Percentiles rank a stretch among this genome's conserved stretches.
phyloP scores from a whole-genome alignment of 1,140 invertebrate species.

The Drosophila paulistorum region DNA sequence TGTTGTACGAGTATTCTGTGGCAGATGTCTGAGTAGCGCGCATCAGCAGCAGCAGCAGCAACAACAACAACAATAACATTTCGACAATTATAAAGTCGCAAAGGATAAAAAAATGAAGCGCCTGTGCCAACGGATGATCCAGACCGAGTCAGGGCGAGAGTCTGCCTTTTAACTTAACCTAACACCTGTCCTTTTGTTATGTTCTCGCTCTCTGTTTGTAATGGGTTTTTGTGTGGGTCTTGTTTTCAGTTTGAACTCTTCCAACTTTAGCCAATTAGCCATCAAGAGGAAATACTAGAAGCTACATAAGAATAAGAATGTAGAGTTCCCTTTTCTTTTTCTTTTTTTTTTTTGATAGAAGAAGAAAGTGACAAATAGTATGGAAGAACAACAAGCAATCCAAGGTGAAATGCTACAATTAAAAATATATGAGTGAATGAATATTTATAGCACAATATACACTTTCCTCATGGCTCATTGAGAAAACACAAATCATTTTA shows the following conservation, averaged over 20 bases:
- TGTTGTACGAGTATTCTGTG: slow-evolving; percentile 8
- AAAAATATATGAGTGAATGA: background rate
- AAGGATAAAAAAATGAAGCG: slow-evolving; percentile 40
- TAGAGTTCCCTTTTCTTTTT: too few relatives aligned
- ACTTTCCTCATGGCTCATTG: slow-evolving; percentile 1
- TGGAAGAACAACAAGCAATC: background rate
- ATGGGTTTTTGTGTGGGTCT: slow-evolving; percentile 28
- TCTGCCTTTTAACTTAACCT: slow-evolving; percentile 22
- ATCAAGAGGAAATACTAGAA: too few relatives aligned
- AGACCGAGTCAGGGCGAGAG: background rate
- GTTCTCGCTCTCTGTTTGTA: slow-evolving; percentile 27
- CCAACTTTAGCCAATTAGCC: too few relatives aligned
- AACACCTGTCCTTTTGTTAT: slow-evolving; percentile 51
- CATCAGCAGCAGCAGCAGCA: slow-evolving; percentile 16
- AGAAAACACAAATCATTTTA: slow-evolving; percentile 13
- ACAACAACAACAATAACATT: slow-evolving; percentile 17
- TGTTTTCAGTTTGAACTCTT: too few relatives aligned
- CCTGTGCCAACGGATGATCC: slow-evolving; percentile 6
- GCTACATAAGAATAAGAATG: background rate
- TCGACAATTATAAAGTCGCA: slow-evolving; percentile 59
- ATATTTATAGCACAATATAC: slow-evolving; percentile 16
- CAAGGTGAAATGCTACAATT: background rate
- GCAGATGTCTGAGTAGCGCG: slow-evolving; percentile 44
- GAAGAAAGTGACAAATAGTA: too few relatives aligned
- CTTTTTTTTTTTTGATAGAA: too few relatives aligned